phyloP scores from a whole-genome alignment of 1,140 invertebrate species.

The Holotrichia oblita region DNA sequence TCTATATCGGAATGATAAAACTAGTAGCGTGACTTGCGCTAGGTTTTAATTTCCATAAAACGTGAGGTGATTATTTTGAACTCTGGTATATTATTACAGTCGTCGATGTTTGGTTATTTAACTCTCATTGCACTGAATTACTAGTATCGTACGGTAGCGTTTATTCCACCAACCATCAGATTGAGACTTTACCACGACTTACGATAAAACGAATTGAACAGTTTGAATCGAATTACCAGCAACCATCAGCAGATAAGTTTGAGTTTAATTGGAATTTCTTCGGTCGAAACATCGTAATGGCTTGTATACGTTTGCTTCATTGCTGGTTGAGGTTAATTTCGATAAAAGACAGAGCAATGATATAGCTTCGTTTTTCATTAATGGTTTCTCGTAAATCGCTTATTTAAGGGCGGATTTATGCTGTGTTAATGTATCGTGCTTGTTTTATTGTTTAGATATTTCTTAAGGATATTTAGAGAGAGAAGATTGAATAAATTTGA shows the following conservation, averaged over 20 bases:
- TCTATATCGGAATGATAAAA: background rate
- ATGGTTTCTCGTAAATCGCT: too few species aligned
- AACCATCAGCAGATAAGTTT: background rate
- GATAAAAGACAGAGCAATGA: background rate
- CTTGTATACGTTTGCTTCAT: background rate
- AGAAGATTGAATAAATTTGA: too few species aligned
- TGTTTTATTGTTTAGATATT: too few species aligned
- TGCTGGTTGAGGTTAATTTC: background rate
- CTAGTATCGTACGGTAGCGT: background rate
- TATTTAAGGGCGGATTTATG: too few species aligned
- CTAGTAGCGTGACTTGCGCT: background rate
- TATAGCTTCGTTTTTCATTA: too few species aligned
- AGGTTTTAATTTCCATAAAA: background rate
- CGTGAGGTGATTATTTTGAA: background rate
- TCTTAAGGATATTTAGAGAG: too few species aligned
- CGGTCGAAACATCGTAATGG: background rate
- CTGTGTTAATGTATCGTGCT: too few species aligned
- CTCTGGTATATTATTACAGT: background rate
- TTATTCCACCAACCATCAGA: background rate
- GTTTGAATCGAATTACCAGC: background rate
- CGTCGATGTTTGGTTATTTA: background rate
- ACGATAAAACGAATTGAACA: background rate
- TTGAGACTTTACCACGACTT: background rate
- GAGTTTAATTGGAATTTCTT: background rate
- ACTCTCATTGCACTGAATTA: slow-evolving; percentile 3